Percentiles rank a stretch among this genome's conserved stretches.
Conservation (phyloP, 2,113 vertebrate genomes). For the Perca flavescens region DNA sequence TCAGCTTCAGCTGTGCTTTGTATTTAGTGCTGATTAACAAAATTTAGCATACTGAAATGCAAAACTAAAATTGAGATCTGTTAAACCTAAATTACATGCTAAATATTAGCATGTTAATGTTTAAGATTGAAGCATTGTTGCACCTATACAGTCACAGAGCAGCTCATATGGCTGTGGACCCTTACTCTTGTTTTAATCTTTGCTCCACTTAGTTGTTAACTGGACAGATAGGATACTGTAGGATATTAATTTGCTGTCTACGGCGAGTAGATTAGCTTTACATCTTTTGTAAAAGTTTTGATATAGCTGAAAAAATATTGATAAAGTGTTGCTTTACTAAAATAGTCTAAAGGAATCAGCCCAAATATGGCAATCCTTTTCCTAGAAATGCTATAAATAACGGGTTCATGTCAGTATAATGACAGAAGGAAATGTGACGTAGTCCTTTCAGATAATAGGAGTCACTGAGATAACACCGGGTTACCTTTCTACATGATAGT, state of each 20-base stretch:
- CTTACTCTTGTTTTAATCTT: background rate
- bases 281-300: background rate
- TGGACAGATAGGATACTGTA: background rate
- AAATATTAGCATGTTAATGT: background rate
- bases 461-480: conserved; percentile 86
- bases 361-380: conserved; percentile 20
- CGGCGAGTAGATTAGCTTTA: background rate
- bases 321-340: background rate
- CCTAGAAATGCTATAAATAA: conserved; percentile 24
- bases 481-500: conserved; percentile 87
- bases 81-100: background rate
- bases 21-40: background rate
- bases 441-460: conserved; percentile 85
- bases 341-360: conserved; percentile 1
- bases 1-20: background rate
- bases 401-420: background rate
- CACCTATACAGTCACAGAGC: background rate
- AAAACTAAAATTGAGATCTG: background rate
- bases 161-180: background rate
- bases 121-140: background rate
- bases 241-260: background rate
- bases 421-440: conserved; percentile 28
- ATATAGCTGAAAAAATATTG: background rate
- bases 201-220: background rate
- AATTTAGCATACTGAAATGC: background rate